Base-by-base conservation (phyloP, 2,888 invertebrate genomes). In the Heliconius erato region DNA sequence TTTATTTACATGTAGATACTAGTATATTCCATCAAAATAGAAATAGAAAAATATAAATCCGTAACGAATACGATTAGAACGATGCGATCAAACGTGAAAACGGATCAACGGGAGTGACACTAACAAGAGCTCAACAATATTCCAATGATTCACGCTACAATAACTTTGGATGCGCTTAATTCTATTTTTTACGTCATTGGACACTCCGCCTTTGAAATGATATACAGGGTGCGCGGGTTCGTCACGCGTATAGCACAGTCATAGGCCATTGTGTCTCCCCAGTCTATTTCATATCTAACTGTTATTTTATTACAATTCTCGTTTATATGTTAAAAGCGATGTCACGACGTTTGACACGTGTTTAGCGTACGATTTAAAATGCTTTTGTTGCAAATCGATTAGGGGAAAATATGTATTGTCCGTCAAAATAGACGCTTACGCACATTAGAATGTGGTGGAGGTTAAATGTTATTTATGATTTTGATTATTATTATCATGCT, bases 261-360 rank as follows among this genome's bases (percentile, higher is more conserved):
- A 88, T 86, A 89, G 87, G 88, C 89, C 88, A 89, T 88, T 90
- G 91, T 87, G 80, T 82, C 82, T 85, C 91, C 93, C 92, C 74
- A 72, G 65, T 91, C 90, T 91, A 92, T 92, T 90, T 90, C 89
- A 88, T 93, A 93, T 93, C 91, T 90, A 92, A 93, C 91, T 89
- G 90, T 92, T 93, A 92, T 93, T 92, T 93, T 94, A 92, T 94
- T 92, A 91, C 91, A 88, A 90, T 88, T 93, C 90, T 90, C 92
- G 90, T 93, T 92, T 89, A 91, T 90, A 92, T 90, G 90, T 91
- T 91, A 91, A 91, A 93, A 89, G 91, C 90, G 89, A 93, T 92
- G 94, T 94, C 92, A 90, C 90, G 90, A 90, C 89, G 90, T 91
- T 93, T 94, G 95, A 95, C 95, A 94, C 95, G 95, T 95, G 95